Percentiles rank a stretch among this genome's conserved stretches.
These are phyloP conservation scores for Pocillopora verrucosa DNA, from an alignment of 64 coral and sea anemone genomes.

Conservation along the genomic window DNA sequence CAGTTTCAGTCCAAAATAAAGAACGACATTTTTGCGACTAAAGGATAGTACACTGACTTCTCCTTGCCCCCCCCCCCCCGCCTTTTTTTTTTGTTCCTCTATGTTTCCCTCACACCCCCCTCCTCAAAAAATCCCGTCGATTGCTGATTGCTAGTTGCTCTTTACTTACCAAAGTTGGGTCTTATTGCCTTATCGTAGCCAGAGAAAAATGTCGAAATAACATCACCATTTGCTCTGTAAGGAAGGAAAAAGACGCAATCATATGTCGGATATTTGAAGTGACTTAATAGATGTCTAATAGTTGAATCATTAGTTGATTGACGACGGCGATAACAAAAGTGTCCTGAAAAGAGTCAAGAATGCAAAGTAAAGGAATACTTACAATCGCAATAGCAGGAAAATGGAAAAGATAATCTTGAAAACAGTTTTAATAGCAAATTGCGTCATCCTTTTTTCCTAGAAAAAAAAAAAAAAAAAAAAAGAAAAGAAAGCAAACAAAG, in stretches of 20 bases:
- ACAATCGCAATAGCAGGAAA: background rate
- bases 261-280: background rate
- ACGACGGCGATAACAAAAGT: background rate
- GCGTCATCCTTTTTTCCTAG: background rate
- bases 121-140: too few species aligned
- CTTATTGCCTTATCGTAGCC: constrained; percentile 8
- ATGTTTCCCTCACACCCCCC: too few species aligned
- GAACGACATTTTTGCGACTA: too few species aligned
- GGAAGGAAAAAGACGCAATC: background rate
- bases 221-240: background rate
- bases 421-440: background rate
- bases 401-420: background rate
- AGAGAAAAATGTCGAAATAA: background rate
- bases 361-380: background rate
- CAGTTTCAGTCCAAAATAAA: too few species aligned
- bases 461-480: background rate
- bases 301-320: too few species aligned
- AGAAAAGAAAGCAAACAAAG: background rate
- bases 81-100: too few species aligned
- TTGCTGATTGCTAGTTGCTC: too few species aligned
- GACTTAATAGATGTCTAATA: too few species aligned
- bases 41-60: too few species aligned
- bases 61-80: too few species aligned
- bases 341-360: background rate
- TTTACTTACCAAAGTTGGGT: background rate